Base-by-base conservation (phyloP, 2,797 vertebrate species). In the Hylomyscus alleni region DNA sequence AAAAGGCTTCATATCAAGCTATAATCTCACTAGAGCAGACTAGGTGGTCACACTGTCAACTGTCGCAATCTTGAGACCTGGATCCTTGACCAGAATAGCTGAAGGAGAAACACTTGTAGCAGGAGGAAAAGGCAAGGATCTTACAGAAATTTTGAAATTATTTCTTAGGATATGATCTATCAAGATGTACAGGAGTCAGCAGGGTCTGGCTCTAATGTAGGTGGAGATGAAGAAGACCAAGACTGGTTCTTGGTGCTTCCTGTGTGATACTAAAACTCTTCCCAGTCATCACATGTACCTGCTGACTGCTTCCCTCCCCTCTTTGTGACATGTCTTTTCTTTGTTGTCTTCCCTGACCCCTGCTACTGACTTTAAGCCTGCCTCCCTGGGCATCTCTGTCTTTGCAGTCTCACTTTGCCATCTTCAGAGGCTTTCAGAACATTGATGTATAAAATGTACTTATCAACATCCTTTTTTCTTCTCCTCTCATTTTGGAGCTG, bases 271-370 rank as follows among this genome's bases (percentile, higher is more conserved):
- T 31, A 1, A 4, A 76, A 31, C 0, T 29, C 50, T 85, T 89
- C 31, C n/a, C 31, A n/a, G 31, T 37, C 4, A 31, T 56, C 13
- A 19, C 0, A 26, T 11, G 14, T 60, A 22, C 13, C 31, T 24
- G 52, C 44, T 78, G 81, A 54, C 85, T 29, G 13, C n/a, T 80
- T 2, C 20, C 56, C 22, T 78, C 54, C 87, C 50, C 11, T 81
- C 67, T 97, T 92, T 97, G 65, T 98, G 97, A 98, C 94, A 92
- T 84, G 29, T 40, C 0, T n/a, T 88, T 77, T 69, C 82, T 91
- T 47, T 93, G 58, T 65, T 84, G 82, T 14, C 67, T 47, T 24
- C 85, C 78, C 50, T 65, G 82, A 34, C 80, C 52, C 89, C 92
- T 93, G 17, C 29, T 65, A 47, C 26, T 94, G 94, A 97, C 44